Conservation (phyloP, 2,888 invertebrate genomes). For the Lysandra coridon region DNA sequence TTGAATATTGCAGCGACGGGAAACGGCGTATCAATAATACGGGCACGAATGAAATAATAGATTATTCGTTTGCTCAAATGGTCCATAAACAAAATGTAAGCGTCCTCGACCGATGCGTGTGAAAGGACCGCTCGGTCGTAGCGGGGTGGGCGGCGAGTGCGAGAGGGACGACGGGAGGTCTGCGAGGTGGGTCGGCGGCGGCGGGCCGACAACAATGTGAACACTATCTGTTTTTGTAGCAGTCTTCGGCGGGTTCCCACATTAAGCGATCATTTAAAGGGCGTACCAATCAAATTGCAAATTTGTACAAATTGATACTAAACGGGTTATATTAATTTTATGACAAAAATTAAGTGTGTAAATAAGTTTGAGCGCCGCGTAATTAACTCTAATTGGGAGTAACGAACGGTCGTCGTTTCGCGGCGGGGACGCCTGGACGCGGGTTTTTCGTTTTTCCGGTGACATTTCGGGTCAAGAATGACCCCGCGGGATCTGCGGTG, state of each 20-base stretch:
- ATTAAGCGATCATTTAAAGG: constrained; percentile 79
- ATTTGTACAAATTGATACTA: constrained; percentile 81
- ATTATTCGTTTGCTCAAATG: constrained; percentile 80
- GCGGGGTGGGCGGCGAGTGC: constrained; percentile 42
- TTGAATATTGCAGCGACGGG: constrained; percentile 74
- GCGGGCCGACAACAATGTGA: constrained; percentile 51
- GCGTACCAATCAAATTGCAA: constrained; percentile 79
- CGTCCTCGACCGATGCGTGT: constrained; percentile 72
- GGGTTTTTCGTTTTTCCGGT: constrained; percentile 47
- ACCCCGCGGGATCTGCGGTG: constrained; percentile 36
- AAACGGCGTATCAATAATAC: constrained; percentile 77
- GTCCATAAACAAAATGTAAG: constrained; percentile 79
- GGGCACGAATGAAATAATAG: constrained; percentile 81
- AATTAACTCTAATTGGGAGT: constrained; percentile 79
- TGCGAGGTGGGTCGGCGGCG: constrained; percentile 40
- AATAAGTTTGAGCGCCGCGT: constrained; percentile 77
- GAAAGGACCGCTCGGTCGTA: constrained; percentile 45
- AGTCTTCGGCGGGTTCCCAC: constrained; percentile 75
- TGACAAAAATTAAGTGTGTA: constrained; percentile 81
- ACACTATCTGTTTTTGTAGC: constrained; percentile 73
- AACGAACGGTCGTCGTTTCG: constrained; percentile 76
- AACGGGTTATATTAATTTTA: constrained; percentile 81
- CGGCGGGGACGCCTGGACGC: constrained; percentile 59
- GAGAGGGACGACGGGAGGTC: constrained; percentile 56
- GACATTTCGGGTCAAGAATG: constrained; percentile 39